Base-by-base conservation (phyloP, 2,113 vertebrate genomes). In the Orientallactaga bullata region DNA sequence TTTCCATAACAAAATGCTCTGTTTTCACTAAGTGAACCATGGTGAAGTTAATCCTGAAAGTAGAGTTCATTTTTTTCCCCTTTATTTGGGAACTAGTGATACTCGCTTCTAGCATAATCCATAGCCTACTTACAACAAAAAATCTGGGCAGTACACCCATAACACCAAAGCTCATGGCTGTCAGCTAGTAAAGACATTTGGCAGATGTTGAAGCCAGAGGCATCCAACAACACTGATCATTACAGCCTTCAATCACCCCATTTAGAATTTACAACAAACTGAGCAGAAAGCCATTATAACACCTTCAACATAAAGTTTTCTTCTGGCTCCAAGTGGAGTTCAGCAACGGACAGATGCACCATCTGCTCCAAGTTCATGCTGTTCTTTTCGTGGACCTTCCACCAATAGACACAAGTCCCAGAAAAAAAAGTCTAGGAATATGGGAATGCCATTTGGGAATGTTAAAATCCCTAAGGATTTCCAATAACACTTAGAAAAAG, bases 221-320 rank as follows among this genome's bases (percentile, higher is more conserved):
- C 93, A 37, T 96, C 98, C 97, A 98, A 98, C 96, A 97, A 97
- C 91, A 97, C 95, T 96, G 95, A 98, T 98, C 97, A 96, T 98
- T 98, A 98, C 11, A 94, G 95, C 89, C 95, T 98, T 98, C 98
- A 96, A 94, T 98, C 98, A 98, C 96, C 97, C 93, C 98, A 98
- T 98, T 98, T 98, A 97, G 95, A 98, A 98, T 98, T 98, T 98
- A 98, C 97, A 97, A 98, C 97, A 98, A 98, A 97, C 98, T 98
- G 97, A 98, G 98, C 98, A 98, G 98, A 98, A 99, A 98, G 97
- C 97, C 96, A 98, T 99, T 98, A 98, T 97, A 98, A 97, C 97
- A 99, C 99, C 99, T 99, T 99, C 42, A 97, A 95, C 89, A 98
- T 99, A 95, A 99, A 99, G 98, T 99, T 99, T 97, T 99, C 99